Percentiles rank a stretch among this genome's conserved stretches.
These are phyloP conservation scores for Gopherus flavomarginatus DNA, from an alignment of 2,113 vertebrate species.

Conservation along the genomic window DNA sequence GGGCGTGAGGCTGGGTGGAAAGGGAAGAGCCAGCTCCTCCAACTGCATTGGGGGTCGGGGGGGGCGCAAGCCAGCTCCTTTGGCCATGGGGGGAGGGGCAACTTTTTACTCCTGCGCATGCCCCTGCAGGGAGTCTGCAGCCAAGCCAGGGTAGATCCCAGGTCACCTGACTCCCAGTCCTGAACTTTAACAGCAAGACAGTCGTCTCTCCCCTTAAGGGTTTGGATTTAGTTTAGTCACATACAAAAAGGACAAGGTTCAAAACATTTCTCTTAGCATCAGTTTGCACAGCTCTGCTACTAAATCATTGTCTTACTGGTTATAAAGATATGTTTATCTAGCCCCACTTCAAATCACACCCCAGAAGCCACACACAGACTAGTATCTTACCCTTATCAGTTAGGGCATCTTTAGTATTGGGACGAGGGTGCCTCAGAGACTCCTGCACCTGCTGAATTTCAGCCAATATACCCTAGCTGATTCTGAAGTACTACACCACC, in stretches of 20 bases:
- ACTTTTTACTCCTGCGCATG: no score
- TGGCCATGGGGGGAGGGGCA: no score
- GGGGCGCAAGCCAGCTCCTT: no score
- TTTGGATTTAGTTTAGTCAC: background rate
- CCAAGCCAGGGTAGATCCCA: background rate
- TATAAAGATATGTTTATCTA: background rate
- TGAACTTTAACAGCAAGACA: background rate
- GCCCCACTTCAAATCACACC: background rate
- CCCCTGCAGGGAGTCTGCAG: background rate
- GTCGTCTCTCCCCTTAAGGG: background rate
- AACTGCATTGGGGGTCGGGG: accelerated
- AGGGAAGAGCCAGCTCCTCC: no score
- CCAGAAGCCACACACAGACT: background rate
- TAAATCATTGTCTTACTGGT: background rate
- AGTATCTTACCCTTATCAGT: background rate
- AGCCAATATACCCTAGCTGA: constrained; percentile 1
- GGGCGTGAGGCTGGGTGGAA: no score
- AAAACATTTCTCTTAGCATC: background rate
- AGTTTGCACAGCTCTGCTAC: background rate
- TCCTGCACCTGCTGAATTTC: background rate
- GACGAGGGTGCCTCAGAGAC: accelerated
- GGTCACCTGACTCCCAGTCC: background rate
- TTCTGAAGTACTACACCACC: background rate
- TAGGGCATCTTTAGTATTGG: background rate
- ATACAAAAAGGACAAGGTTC: background rate